Evolutionary conservation across 2,888 invertebrate genomes (phyloP).

Genomic region (Apodemia hepburni): DNA sequence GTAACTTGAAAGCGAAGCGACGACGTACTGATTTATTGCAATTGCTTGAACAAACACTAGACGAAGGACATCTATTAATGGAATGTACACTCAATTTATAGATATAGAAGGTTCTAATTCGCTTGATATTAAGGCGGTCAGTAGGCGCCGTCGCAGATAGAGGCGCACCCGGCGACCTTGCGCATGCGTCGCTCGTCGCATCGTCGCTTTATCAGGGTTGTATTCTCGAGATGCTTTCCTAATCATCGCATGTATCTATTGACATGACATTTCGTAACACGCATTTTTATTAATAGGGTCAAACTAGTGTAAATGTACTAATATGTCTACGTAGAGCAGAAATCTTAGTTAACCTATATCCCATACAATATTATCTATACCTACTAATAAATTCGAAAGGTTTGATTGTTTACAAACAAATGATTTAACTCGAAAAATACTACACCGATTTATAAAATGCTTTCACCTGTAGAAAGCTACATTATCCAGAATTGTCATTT

Average conservation of each 20-base stretch:
- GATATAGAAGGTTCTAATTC: conserved; percentile 45
- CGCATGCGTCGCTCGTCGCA: conserved; percentile 50
- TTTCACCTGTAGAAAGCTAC: too few relatives aligned
- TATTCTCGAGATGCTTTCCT: conserved; percentile 8
- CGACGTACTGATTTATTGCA: conserved; percentile 51
- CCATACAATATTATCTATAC: too few relatives aligned
- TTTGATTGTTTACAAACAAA: too few relatives aligned
- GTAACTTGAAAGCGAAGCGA: conserved; percentile 47
- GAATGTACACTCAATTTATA: conserved; percentile 42
- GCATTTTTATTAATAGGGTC: background rate
- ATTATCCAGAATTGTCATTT: too few relatives aligned
- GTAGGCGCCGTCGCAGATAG: conserved; percentile 58
- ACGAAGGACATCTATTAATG: conserved; percentile 39
- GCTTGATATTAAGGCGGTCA: conserved; percentile 39
- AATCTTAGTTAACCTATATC: too few relatives aligned
- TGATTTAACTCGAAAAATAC: too few relatives aligned
- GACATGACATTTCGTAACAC: background rate
- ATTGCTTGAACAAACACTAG: conserved; percentile 40
- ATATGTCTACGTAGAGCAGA: too few relatives aligned
- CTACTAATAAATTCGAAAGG: too few relatives aligned
- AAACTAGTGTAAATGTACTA: background rate
- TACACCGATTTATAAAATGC: too few relatives aligned
- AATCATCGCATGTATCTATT: conserved; percentile 9
- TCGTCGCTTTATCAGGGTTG: conserved; percentile 32
- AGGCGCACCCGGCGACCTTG: conserved; percentile 70